A percentile compares a stretch with the other conserved stretches of the same genome.
Conservation (phyloP, 1,140 invertebrate species). For the Telenomus remus region DNA sequence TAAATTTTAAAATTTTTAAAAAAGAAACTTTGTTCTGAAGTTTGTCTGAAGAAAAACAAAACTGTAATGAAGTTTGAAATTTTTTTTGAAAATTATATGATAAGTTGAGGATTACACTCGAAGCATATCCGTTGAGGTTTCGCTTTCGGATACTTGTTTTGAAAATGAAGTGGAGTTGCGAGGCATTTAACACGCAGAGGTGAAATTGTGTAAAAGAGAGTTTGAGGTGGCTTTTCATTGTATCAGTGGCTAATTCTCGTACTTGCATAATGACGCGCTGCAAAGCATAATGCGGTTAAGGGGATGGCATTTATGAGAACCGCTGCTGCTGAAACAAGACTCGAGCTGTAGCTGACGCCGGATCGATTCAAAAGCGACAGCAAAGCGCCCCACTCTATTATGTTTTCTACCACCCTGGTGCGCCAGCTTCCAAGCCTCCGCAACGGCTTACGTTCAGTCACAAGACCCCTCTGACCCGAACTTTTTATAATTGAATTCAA, state of each 20-base stretch:
- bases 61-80: too few relatives aligned
- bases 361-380: conserved; percentile 75
- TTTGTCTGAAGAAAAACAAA: too few relatives aligned
- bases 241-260: conserved; percentile 47
- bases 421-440: conserved; percentile 56
- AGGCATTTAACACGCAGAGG: background rate
- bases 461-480: conserved; percentile 63
- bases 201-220: conserved; percentile 28
- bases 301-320: conserved; percentile 64
- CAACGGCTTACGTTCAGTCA: conserved; percentile 62
- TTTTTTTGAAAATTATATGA: too few relatives aligned
- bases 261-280: conserved; percentile 38
- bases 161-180: too few relatives aligned
- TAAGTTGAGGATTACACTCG: too few relatives aligned
- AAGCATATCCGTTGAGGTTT: too few relatives aligned
- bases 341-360: conserved; percentile 67
- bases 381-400: conserved; percentile 71
- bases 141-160: too few relatives aligned
- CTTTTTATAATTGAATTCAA: conserved; percentile 67
- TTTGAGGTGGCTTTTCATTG: conserved; percentile 25
- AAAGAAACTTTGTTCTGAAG: too few relatives aligned
- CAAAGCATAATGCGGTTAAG: conserved; percentile 46
- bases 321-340: conserved; percentile 63
- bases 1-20: too few relatives aligned
- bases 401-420: conserved; percentile 65